Conservation (phyloP, 2,797 vertebrate species). For the Scarus forsteni region DNA sequence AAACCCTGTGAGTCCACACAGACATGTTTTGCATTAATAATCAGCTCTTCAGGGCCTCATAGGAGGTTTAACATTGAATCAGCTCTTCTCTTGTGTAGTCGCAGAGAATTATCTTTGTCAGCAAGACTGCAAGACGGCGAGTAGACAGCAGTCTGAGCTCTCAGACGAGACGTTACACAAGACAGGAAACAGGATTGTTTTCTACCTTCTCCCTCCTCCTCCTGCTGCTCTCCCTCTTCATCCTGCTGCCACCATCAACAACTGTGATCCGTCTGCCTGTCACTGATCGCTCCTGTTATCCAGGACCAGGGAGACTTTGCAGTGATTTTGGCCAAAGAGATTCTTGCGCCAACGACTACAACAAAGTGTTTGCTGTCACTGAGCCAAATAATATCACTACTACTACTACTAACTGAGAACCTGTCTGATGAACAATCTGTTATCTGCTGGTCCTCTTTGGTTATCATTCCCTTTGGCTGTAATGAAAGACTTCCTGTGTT, state of each 20-base stretch:
- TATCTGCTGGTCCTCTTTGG: constrained; percentile 46
- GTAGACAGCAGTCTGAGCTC: constrained; percentile 48
- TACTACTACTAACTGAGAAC: neutral
- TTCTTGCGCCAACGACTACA: constrained; percentile 12
- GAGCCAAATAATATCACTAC: constrained; percentile 22
- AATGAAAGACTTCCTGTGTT: constrained; percentile 49
- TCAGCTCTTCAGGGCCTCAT: constrained; percentile 29
- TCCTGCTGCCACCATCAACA: constrained; percentile 38
- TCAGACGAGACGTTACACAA: constrained; percentile 35
- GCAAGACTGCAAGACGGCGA: constrained; percentile 27
- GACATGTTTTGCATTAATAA: constrained; percentile 41
- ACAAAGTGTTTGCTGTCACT: constrained; percentile 13
- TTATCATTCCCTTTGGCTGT: constrained; percentile 51
- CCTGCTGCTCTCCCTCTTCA: constrained; percentile 5
- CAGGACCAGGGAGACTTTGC: constrained; percentile 40
- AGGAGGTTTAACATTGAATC: constrained; percentile 35
- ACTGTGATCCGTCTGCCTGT: constrained; percentile 50
- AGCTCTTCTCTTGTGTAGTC: constrained; percentile 23
- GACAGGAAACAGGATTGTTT: constrained; percentile 49
- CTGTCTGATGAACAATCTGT: constrained; percentile 42
- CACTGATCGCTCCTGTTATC: constrained; percentile 61
- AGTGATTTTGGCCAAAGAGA: constrained; percentile 41
- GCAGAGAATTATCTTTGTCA: constrained; percentile 39
- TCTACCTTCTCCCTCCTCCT: constrained; percentile 15
- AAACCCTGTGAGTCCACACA: constrained; percentile 8